Base-by-base conservation (phyloP, 2,888 invertebrate genomes). In the Ophion costatus region DNA sequence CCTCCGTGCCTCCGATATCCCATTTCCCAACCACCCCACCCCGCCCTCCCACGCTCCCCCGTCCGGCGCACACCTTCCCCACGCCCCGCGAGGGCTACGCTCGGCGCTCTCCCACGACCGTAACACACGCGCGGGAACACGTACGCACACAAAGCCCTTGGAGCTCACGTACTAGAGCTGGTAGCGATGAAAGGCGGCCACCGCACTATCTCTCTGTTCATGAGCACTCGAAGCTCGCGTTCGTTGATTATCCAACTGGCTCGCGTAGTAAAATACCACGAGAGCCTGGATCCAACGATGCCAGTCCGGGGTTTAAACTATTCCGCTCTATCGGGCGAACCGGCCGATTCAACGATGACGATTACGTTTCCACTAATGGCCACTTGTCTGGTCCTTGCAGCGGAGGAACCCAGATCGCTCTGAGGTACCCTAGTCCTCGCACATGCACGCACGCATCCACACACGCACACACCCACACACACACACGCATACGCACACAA, bases 11-110 rank as follows among this genome's bases (percentile, higher is more conserved):
- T 56, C 75, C 64, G 67, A 74, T 78, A 61, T 59, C 66, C 77
- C 75, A 80, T 80, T 80, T 69, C 71, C 71, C 56, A 42, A 6
- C 80, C 64, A 66, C 69, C 64, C 75, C 29, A 59, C 80, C 66
- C 77, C 74, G n/a, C 42, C 33, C 80, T 59, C 38, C 71, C 33
- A 33, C 42, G 11, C 42, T 1, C 61, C 67, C 61, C 66, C 57
- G 7, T 38, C 4, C 56, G 17, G 6, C 69, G 11, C 77, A 29
- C 74, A n/a, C 22, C 22, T 61, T 5, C 22, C 3, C 59, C n/a
- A 61, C 42, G 11, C 42, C 42, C 42, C 42, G 42, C 42, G 42
- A 42, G 22, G 42, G 22, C 67, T 67, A 67, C 17, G 45, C 67
- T 67, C 45, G 29, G 29, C 56, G n/a, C 24, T 56, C 24, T n/a